Base-by-base conservation (phyloP, 2,888 invertebrate genomes). In the Scelioninae gen. 1 region DNA sequence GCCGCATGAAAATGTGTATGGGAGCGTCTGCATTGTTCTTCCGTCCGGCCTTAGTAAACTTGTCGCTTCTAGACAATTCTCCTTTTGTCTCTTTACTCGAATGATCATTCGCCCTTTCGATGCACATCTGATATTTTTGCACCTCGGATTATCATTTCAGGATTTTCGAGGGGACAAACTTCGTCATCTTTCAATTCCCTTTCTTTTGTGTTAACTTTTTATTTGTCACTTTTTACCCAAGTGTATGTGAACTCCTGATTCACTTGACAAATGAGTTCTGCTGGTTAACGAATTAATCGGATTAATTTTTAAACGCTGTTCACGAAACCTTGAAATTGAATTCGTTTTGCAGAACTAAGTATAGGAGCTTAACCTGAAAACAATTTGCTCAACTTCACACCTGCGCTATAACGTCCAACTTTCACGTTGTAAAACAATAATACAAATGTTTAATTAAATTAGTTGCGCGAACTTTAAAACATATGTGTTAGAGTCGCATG, bases 21-120 rank as follows among this genome's bases (percentile, higher is more conserved):
- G 51, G 82, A 80, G 65, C 85, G 85, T 85, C 85, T 82, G 85
- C 84, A 88, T 88, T 88, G 86, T 87, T 88, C 83, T 76, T 85
- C 83, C 78, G 82, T 84, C 82, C 81, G 74, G 74, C 76, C 68
- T 79, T 76, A 69, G 79, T 69, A 84, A 85, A 86, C 79, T 82
- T 77, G 79, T 75, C 66, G 51, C 69, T 77, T 38, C 72, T 71
- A 72, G 60, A 76, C 63, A 58, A 76, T 65, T 82, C 62, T 34
- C 40, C 63, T 38, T 72, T 66, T 82, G 51, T 72, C 65, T 68
- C 77, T 68, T 66, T 56, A 23, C 55, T 63, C 56, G 15, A 55
- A 63, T 77, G 63, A 77, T 63, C 49, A 69, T 63, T 69, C 55
- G 56, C 47, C 56, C 56, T 69, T 77, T 63, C 56, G 63, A 77